phyloP scores from a whole-genome alignment of 1,140 invertebrate genomes.

The Theocolax elegans region DNA sequence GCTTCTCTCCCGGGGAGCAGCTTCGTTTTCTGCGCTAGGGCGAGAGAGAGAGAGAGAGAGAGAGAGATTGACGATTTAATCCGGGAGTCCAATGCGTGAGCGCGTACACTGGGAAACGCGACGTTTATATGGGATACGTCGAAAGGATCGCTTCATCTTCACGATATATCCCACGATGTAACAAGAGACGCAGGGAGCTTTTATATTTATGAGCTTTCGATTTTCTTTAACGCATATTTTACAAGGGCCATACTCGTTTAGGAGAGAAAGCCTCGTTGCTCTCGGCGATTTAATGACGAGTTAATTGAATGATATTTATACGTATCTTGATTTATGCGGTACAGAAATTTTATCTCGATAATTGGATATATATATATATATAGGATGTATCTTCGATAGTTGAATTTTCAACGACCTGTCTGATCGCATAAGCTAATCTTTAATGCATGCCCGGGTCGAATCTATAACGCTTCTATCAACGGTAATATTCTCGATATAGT shows the following conservation, averaged over 20 bases:
- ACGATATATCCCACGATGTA: background rate
- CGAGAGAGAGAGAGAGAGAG: background rate
- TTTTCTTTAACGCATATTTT: conserved; percentile 21
- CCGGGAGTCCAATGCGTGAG: conserved; percentile 15
- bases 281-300: conserved; percentile 31
- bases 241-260: background rate
- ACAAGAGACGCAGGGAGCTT: background rate
- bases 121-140: background rate
- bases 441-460: too few species aligned
- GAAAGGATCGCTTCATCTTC: background rate
- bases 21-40: conserved; percentile 1
- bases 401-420: too few species aligned
- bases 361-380: conserved; percentile 4
- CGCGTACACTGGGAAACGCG: background rate
- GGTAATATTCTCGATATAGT: too few species aligned
- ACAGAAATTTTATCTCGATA: too few species aligned
- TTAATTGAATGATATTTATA: conserved; percentile 39
- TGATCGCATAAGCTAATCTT: too few species aligned
- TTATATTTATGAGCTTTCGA: conserved; percentile 30
- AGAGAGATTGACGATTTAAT: conserved; percentile 48
- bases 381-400: background rate
- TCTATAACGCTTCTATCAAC: too few species aligned
- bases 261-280: too few species aligned
- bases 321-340: background rate
- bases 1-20: conserved; percentile 9